phyloP scores from a whole-genome alignment of 2,797 vertebrate genomes.

The Manis crassicaudata region DNA sequence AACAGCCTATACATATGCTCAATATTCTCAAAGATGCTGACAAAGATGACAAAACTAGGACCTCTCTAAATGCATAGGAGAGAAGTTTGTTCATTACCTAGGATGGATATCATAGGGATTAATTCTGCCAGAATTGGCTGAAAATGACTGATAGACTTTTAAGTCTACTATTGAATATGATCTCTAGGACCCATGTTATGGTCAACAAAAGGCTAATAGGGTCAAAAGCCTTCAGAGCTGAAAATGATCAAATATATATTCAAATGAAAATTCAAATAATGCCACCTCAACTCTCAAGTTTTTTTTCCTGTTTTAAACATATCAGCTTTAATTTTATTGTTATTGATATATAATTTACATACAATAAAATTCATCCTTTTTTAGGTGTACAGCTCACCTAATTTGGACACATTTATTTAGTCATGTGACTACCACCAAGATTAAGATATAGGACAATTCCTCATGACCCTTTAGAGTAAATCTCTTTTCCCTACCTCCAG shows the following conservation, averaged over 20 bases:
- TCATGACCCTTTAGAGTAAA: neutral
- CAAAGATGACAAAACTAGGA: neutral
- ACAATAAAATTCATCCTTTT: neutral
- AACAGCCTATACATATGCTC: neutral
- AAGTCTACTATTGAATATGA: neutral
- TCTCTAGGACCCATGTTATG: neutral
- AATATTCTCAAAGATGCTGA: neutral
- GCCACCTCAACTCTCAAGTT: neutral
- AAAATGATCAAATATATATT: neutral
- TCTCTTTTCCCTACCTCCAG: neutral
- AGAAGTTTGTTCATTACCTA: neutral
- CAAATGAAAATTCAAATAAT: slow-evolving; percentile 16
- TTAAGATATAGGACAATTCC: neutral
- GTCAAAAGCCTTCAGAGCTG: neutral
- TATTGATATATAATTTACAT: neutral
- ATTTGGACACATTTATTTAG: neutral
- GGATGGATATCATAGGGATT: neutral
- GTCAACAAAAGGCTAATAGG: neutral
- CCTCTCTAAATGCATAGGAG: neutral
- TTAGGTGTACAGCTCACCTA: neutral
- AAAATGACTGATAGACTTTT: neutral
- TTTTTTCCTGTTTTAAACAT: neutral
- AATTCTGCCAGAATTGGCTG: neutral
- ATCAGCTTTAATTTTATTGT: slow-evolving; percentile 11
- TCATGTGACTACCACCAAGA: neutral